These are phyloP conservation scores for Uropsilus gracilis DNA, from an alignment of 2,113 vertebrate genomes.

Conservation along the genomic window DNA sequence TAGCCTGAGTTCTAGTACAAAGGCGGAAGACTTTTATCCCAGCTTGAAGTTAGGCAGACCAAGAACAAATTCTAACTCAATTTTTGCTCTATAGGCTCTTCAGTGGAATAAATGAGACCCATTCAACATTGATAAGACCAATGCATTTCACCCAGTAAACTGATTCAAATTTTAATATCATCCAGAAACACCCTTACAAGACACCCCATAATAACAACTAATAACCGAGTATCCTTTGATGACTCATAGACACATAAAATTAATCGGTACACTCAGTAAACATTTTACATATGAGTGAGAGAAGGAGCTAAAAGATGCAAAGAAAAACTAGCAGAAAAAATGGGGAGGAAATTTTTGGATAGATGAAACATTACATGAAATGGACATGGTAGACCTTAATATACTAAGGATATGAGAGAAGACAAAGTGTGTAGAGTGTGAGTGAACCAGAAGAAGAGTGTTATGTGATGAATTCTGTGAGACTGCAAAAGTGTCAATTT, in stretches of 20 bases:
- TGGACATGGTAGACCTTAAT: not conserved
- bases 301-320: not conserved
- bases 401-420: not conserved
- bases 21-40: not conserved
- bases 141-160: not conserved
- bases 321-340: not conserved
- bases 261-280: not conserved
- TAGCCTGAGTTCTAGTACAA: not conserved
- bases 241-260: not conserved
- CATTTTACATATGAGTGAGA: not conserved
- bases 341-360: not conserved
- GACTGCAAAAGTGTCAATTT: not conserved
- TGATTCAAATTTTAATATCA: not conserved
- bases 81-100: not conserved
- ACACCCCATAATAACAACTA: not conserved
- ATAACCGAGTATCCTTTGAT: not conserved
- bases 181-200: not conserved
- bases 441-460: not conserved
- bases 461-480: not conserved
- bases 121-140: not conserved
- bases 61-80: no score
- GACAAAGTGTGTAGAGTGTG: not conserved
- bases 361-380: not conserved
- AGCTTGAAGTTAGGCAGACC: not conserved
- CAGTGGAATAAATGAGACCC: not conserved